phyloP scores from a whole-genome alignment of 2,888 invertebrate species.

The Chrysopilus asiliformis region DNA sequence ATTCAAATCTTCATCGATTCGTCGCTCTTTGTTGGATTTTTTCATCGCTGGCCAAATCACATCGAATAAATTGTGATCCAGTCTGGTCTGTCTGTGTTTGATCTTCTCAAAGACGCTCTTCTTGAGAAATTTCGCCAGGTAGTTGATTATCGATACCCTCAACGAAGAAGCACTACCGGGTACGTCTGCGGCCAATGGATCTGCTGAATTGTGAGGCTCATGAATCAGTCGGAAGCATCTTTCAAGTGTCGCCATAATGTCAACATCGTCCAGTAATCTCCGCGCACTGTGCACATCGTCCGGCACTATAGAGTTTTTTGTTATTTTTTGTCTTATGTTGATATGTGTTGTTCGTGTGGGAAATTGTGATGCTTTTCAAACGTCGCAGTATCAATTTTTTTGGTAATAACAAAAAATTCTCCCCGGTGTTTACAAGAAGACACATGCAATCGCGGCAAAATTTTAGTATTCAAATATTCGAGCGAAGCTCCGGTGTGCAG shows the following conservation, averaged over 20 bases:
- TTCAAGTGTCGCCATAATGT: slow-evolving; percentile 58
- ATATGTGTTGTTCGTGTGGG: too few species aligned
- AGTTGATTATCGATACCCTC: slow-evolving; percentile 40
- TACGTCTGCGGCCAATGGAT: slow-evolving; percentile 20
- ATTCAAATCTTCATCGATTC: slow-evolving; percentile 56
- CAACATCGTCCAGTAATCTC: slow-evolving; percentile 53
- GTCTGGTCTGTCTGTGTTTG: slow-evolving; percentile 61
- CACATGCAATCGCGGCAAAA: too few species aligned
- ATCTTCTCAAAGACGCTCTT: slow-evolving; percentile 58
- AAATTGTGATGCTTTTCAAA: too few species aligned
- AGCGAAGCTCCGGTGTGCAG: too few species aligned
- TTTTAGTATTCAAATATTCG: too few species aligned
- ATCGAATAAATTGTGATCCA: slow-evolving; percentile 78
- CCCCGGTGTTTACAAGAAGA: too few species aligned
- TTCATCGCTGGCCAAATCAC: slow-evolving; percentile 81
- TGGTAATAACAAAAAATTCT: too few species aligned
- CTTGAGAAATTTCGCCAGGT: slow-evolving; percentile 62
- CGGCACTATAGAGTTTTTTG: slow-evolving; percentile 43
- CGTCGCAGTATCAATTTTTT: too few species aligned
- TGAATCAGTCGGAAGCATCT: slow-evolving; percentile 59
- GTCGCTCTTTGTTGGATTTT: slow-evolving; percentile 47
- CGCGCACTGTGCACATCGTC: slow-evolving; percentile 62
- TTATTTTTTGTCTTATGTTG: slow-evolving; percentile 6
- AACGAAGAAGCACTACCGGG: slow-evolving; percentile 47
- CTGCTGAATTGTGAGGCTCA: slow-evolving; percentile 34